phyloP scores from a whole-genome alignment of 2,113 vertebrate genomes.

The Odocoileus hemionus region DNA sequence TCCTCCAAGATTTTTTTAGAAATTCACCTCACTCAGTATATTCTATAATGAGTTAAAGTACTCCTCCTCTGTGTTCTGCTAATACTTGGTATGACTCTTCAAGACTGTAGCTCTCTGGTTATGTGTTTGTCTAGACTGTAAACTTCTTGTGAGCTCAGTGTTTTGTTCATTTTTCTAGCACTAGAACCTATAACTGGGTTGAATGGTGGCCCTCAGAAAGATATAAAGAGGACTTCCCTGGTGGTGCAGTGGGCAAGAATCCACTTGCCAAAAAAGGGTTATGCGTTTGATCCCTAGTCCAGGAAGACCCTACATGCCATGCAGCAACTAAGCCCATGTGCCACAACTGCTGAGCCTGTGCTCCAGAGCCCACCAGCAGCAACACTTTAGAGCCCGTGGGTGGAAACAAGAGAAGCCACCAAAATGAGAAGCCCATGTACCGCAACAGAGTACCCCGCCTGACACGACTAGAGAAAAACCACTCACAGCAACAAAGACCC shows the following conservation, averaged over 20 bases:
- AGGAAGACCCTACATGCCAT: neutral
- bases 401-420: neutral
- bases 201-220: neutral
- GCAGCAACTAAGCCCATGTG: neutral
- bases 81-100: neutral
- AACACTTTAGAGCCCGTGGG: neutral
- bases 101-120: neutral
- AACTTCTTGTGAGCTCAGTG: neutral
- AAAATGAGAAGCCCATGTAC: neutral
- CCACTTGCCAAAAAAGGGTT: neutral
- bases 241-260: neutral
- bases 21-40: neutral
- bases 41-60: neutral
- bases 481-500: neutral
- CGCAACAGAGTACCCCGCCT: rapidly evolving
- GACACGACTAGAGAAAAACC: neutral
- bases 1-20: neutral
- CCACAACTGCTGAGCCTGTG: neutral
- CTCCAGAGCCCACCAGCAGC: neutral
- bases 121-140: neutral
- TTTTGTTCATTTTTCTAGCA: neutral
- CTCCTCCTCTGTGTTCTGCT: neutral
- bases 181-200: neutral
- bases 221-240: neutral
- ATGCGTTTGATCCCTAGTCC: neutral